These are phyloP conservation scores for Diarsia brunnea DNA, from an alignment of 2,888 invertebrate genomes.

Conservation along the genomic window DNA sequence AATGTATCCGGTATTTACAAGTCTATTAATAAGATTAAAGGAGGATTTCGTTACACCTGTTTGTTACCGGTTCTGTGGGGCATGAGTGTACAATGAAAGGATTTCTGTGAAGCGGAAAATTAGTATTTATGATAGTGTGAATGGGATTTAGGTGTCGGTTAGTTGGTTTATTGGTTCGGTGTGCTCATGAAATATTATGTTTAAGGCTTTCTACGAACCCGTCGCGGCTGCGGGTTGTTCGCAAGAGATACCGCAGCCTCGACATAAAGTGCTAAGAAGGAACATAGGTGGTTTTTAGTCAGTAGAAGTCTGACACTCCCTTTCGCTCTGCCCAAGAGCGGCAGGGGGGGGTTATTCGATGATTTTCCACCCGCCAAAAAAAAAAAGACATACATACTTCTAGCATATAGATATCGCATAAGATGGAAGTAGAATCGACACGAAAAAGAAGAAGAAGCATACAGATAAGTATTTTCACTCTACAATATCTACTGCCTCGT, in stretches of 20 bases:
- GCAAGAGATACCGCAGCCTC: too few species aligned
- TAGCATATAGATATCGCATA: background rate
- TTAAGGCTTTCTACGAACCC: background rate
- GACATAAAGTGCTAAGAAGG: too few species aligned
- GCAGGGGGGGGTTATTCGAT: too few species aligned
- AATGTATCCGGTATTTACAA: conserved; percentile 83
- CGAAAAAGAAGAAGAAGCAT: background rate
- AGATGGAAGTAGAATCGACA: too few species aligned
- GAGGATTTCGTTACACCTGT: conserved; percentile 70
- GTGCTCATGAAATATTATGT: conserved; percentile 12
- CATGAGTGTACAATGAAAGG: conserved; percentile 47
- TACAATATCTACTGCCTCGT: background rate
- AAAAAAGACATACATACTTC: background rate
- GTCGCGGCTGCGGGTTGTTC: too few species aligned
- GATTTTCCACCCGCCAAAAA: too few species aligned
- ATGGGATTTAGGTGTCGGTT: conserved; percentile 43
- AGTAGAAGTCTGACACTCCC: too few species aligned
- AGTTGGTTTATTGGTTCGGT: conserved; percentile 38
- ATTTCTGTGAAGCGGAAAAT: conserved; percentile 56
- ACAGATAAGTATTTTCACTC: background rate
- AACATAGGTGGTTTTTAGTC: too few species aligned
- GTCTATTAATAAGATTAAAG: conserved; percentile 85
- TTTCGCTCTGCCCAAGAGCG: too few species aligned
- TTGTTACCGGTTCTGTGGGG: conserved; percentile 62
- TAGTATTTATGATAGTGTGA: conserved; percentile 62